Evolutionary conservation across 2,113 vertebrate species (phyloP).

Genomic region (Vidua chalybeata): DNA sequence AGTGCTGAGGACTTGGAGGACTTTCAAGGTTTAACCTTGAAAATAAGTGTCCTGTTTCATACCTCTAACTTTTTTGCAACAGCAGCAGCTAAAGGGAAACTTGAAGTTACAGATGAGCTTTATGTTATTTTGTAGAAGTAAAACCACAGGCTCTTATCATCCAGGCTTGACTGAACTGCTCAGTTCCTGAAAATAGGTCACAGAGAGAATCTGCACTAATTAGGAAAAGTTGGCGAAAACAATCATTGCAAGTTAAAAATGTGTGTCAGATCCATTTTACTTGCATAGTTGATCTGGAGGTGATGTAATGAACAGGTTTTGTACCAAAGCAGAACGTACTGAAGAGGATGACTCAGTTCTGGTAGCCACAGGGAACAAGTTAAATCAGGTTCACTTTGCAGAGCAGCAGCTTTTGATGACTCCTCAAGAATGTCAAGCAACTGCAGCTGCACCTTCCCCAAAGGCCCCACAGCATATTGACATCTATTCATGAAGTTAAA

Average conservation of each 20-base stretch:
- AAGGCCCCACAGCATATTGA: not conserved
- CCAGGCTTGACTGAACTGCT: not conserved
- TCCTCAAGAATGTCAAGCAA: not conserved
- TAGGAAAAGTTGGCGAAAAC: constrained; percentile 12
- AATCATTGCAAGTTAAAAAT: not conserved
- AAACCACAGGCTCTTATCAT: not conserved
- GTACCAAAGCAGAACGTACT: not conserved
- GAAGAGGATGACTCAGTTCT: not conserved
- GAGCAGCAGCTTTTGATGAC: not conserved
- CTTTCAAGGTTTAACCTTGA: not conserved
- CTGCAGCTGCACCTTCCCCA: not conserved
- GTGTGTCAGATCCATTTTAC: not conserved
- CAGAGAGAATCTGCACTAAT: not conserved
- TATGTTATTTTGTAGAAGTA: not conserved
- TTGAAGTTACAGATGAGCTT: not conserved
- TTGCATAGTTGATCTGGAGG: not conserved
- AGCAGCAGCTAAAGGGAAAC: not conserved
- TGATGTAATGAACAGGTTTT: constrained; percentile 16
- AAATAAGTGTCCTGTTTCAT: not conserved
- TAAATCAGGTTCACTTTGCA: constrained; percentile 17
- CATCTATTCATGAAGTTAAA: not conserved
- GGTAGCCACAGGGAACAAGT: not conserved
- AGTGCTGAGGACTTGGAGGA: not conserved
- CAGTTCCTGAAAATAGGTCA: not conserved
- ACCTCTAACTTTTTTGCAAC: not conserved